Evolutionary conservation across 1,140 invertebrate genomes (phyloP), one percentile per base, ranked within the genome.

Genomic region (Zaprionus capensis): DNA sequence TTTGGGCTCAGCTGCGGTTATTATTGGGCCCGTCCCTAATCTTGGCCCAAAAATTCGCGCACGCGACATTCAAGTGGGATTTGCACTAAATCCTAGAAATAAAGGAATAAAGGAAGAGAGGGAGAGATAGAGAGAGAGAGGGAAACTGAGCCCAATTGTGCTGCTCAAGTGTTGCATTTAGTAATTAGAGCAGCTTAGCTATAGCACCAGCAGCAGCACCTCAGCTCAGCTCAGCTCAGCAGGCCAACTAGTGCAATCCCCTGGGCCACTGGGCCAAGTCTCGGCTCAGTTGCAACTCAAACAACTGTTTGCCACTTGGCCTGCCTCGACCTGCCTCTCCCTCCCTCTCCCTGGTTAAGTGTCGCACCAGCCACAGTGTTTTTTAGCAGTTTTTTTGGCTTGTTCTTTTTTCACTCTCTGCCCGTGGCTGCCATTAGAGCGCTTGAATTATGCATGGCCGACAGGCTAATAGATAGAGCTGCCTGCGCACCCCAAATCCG

Each of bases 131-230:
- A 22, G 17, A 22, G 46, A 5, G 46, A 2, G 3, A 14, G 11
- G 46, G 4, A 22, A n/a, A 20, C 11, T 51, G 31, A 57, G 66
- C 80, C 49, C 69, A 76, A 82, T 72, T 76, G 26, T 41, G 41
- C 56, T 62, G 57, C 78, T 78, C 75, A 71, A 86, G 85, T 86
- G 82, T 86, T 81, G 46, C 82, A 73, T 70, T 81, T 88, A 71
- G 85, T 88, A 88, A 88, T 88, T 88, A 88, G 85, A 90, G 84
- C 84, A 79, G 85, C 66, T 80, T 78, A 68, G 15, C 11, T 31
- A 44, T 41, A 17, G 46, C 20, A 64, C 58, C 26, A 46, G 36
- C 36, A 53, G 36, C 49, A 66, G 28, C 28, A 15, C n/a, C 44
- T 62, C 28, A 46, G 38, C 15, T 22, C 24, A 14, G 22, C 9